These are phyloP conservation scores for Turnix velox DNA, from an alignment of 2,113 vertebrate genomes.

Conservation along the genomic window DNA sequence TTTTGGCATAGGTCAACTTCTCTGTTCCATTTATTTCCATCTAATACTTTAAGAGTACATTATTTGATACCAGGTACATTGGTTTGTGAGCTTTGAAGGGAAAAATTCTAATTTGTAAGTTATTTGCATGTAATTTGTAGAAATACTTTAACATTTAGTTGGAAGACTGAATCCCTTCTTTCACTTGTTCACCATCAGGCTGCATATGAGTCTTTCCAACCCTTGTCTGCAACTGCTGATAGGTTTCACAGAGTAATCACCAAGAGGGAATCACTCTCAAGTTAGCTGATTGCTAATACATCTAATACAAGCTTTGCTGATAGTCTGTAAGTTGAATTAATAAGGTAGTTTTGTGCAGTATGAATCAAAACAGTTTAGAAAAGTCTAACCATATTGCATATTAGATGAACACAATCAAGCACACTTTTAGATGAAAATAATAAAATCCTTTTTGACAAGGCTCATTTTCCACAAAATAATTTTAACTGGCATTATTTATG, in stretches of 20 bases:
- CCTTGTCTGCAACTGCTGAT: neutral
- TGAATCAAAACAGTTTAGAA: neutral
- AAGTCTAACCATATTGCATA: neutral
- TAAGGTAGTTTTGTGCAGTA: neutral
- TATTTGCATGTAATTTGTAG: neutral
- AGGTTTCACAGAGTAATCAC: neutral
- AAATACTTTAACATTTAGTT: neutral
- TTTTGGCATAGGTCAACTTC: neutral
- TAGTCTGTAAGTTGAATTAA: neutral
- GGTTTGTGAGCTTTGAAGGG: neutral
- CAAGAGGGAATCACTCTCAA: neutral
- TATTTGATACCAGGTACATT: neutral
- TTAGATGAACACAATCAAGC: neutral
- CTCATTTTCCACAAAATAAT: neutral
- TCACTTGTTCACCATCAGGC: neutral
- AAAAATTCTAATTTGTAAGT: neutral
- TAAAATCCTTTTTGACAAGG: neutral
- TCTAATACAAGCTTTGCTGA: neutral
- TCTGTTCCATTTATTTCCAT: neutral
- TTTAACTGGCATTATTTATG: neutral
- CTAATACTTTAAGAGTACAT: neutral
- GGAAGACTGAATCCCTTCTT: neutral
- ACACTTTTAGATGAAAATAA: neutral
- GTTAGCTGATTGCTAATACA: neutral
- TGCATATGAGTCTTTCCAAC: neutral